Base-by-base conservation (phyloP, 1,140 invertebrate genomes). In the Pararge aegeria region DNA sequence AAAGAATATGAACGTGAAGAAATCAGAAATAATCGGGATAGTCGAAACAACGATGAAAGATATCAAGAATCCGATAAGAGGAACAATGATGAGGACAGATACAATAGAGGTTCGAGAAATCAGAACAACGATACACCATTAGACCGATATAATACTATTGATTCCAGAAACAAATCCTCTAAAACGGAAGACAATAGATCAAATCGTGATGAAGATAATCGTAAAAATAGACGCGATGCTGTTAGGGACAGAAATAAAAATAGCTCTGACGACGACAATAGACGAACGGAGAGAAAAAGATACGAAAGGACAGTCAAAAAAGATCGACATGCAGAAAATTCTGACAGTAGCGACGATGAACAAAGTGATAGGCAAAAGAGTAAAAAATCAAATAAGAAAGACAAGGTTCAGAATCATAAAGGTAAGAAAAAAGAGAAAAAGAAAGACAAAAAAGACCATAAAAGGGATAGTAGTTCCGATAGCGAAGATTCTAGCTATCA, bases 211-310 rank as follows among this genome's bases (percentile, higher is more conserved):
- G 30, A 34, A 3, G 3, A 10, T 12, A 12, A 34, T 34, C 30
- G 30, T 34, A 60, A 54, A 55, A 40, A 50, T 38, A 64, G 16
- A 12, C 56, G 51, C 7, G 15, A 62, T 20, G 53, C 19, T 42
- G 37, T 54, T 48, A 53, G 44, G 44, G 49, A 64, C n/a, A 40
- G 51, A 48, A 56, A 55, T 3, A 49, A 19, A 52, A 44, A 15
- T 30, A 63, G 53, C 57, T 51, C 34, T 30, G 21, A 64, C 6
- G 55, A 58, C 42, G 27, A 65, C 9, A 59, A 46, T 12, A 42
- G 55, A 63, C 13, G 16, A 40, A 40, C 13, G 16, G 38, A 40
- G 5, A 40, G 4, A 40, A 18, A 0, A 16, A 40, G 38, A 34
- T 7, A 0, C 10, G 10, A 4, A 4, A 34, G 30, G n/a, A 12